These are phyloP conservation scores for Periphyllus acericola DNA, from an alignment of 2,888 invertebrate species.

Conservation along the genomic window DNA sequence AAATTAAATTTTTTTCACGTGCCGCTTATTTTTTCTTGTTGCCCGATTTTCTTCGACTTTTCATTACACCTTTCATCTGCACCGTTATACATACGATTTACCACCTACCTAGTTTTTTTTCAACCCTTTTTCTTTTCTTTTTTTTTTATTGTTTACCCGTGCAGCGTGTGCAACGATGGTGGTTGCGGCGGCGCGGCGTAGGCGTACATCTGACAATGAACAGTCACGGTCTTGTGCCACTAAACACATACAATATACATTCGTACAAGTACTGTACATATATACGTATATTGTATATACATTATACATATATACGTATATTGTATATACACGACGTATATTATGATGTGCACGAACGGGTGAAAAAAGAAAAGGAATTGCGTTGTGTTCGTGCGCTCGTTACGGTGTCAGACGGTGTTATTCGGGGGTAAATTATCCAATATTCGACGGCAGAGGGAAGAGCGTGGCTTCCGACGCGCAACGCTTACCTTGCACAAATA, in stretches of 20 bases:
- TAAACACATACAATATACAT: not conserved
- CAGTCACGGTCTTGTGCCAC: conserved; percentile 42
- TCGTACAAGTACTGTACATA: too few species aligned
- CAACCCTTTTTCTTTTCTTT: not conserved
- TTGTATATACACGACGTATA: not conserved
- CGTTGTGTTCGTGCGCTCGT: conserved; percentile 39
- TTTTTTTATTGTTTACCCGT: conserved; percentile 11
- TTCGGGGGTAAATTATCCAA: conserved; percentile 54
- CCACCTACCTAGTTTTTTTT: not conserved
- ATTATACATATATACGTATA: not conserved
- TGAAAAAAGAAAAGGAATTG: not conserved
- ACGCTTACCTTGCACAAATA: conserved; percentile 14
- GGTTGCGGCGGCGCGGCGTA: too few species aligned
- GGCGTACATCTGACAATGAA: conserved; percentile 20
- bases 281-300: not conserved
- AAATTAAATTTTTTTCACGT: too few species aligned
- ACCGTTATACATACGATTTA: too few species aligned
- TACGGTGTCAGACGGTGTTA: conserved; percentile 48
- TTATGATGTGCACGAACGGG: not conserved
- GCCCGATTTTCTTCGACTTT: not conserved
- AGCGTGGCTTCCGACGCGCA: not conserved
- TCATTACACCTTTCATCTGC: not conserved
- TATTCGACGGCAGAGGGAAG: not conserved
- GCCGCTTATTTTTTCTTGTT: not conserved
- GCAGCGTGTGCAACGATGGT: not conserved